Conservation (phyloP, 2,797 vertebrate species). For the Tamandua tetradactyla region DNA sequence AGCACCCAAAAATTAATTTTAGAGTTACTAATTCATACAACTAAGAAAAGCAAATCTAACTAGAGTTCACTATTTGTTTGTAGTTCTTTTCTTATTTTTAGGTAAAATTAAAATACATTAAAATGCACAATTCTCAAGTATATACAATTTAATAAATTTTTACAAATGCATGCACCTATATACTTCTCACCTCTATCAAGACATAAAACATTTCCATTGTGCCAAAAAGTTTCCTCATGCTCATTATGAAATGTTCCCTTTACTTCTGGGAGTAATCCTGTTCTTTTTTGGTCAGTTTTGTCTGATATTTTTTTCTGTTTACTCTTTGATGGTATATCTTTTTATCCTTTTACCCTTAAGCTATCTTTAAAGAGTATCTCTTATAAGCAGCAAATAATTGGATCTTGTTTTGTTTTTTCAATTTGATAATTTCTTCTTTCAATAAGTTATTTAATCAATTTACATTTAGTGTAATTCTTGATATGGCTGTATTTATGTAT, state of each 20-base stretch:
- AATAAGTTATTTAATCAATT: neutral
- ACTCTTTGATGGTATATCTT: neutral
- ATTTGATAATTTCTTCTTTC: neutral
- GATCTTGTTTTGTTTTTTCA: neutral
- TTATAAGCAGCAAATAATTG: neutral
- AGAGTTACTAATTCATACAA: neutral
- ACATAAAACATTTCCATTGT: neutral
- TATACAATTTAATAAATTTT: neutral
- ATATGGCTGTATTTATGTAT: neutral
- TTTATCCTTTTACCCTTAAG: neutral
- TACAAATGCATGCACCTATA: neutral
- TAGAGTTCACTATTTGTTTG: slow-evolving; percentile 24
- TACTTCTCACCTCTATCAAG: neutral
- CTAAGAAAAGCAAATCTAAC: slow-evolving; percentile 4
- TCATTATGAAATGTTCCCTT: neutral
- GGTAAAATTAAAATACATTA: slow-evolving; percentile 1
- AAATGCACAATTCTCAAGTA: neutral
- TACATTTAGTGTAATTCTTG: neutral
- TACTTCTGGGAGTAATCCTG: neutral
- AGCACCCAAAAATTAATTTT: slow-evolving; percentile 43
- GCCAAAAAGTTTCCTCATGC: neutral
- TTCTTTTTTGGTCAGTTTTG: neutral
- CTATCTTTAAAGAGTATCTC: neutral
- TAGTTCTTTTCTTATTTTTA: neutral
- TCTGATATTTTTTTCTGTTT: neutral